These are phyloP conservation scores for Spondyliosoma cantharus DNA, from an alignment of 2,797 vertebrate genomes.

Conservation along the genomic window DNA sequence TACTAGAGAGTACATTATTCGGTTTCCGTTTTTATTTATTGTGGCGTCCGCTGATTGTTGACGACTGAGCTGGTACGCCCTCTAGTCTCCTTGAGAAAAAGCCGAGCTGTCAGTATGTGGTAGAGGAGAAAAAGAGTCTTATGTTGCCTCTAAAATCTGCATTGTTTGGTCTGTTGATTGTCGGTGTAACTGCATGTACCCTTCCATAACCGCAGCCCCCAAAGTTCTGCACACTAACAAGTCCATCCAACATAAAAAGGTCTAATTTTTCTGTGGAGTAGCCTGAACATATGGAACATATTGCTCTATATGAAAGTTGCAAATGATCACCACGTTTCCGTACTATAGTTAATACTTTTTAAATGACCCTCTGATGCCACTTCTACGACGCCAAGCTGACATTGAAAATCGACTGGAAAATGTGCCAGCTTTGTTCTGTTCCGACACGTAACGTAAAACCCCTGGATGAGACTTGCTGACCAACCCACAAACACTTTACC, in stretches of 20 bases:
- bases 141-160: conserved; percentile 66
- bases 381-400: conserved; percentile 48
- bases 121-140: conserved; percentile 68
- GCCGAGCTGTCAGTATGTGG: conserved; percentile 63
- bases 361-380: conserved; percentile 53
- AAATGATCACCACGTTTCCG: conserved; percentile 49
- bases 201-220: conserved; percentile 58
- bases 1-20: conserved; percentile 76
- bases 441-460: conserved; percentile 33
- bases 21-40: conserved; percentile 85
- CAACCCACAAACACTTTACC: conserved; percentile 54
- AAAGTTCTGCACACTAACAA: conserved; percentile 49
- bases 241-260: conserved; percentile 42
- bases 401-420: conserved; percentile 48
- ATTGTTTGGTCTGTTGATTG: conserved; percentile 76
- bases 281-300: conserved; percentile 66
- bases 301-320: conserved; percentile 64
- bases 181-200: conserved; percentile 75
- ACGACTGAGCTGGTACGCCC: conserved; percentile 60
- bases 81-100: conserved; percentile 67
- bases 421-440: conserved; percentile 52
- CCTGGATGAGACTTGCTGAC: conserved; percentile 64
- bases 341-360: conserved; percentile 36
- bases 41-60: conserved; percentile 78
- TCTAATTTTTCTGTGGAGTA: conserved; percentile 55